Base-by-base conservation (phyloP, 2,113 vertebrate species). In the Oryzias celebensis region DNA sequence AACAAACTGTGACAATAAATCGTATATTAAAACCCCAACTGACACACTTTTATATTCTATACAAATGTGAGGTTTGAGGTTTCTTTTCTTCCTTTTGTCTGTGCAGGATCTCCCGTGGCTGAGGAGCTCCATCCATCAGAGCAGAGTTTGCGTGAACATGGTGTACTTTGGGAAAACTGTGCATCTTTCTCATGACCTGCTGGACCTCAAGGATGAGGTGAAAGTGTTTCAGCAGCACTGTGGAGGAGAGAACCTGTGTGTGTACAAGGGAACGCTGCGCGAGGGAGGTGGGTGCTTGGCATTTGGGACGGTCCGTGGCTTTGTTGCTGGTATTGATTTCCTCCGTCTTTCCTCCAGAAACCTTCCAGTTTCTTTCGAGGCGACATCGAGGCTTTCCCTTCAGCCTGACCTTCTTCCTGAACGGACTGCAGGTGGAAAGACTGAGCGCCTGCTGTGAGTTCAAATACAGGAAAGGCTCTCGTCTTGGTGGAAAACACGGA, bases 401-500 rank as follows among this genome's bases (percentile, higher is more conserved):
- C 91, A 98, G 97, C 83, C 90, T 99, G 83, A 98, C 95, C 14
- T 96, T 98, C 83, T 97, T 89, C 73, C 85, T 98, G 75, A 96
- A 96, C 0, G 95, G 95, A 26, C 87, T 98, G 1, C 95, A 95
- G 76, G 93, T 95, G 48, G 94, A 95, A 73, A 91, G 97, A 24
- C 71, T 98, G 65, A 99, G 97, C 84, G 96, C 95, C n/a, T 99
- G 97, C 89, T 99, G 97, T 7, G 97, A 99, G 88, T 97, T 93
- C 83, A 96, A 92, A 53, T 93, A 95, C 56, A 93, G 92, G 60
- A 93, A 89, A 66, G 90, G 90, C 1, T 76, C 93, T 48, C 78
- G 90, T 43, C 91, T 95, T 0, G 94, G 93, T 0, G 93, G 94
- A 80, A 93, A 83, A 18, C 84, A 89, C 15, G 92, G 93, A 42